phyloP scores from a whole-genome alignment of 2,888 invertebrate species.

The Sarcophaga variegata region DNA sequence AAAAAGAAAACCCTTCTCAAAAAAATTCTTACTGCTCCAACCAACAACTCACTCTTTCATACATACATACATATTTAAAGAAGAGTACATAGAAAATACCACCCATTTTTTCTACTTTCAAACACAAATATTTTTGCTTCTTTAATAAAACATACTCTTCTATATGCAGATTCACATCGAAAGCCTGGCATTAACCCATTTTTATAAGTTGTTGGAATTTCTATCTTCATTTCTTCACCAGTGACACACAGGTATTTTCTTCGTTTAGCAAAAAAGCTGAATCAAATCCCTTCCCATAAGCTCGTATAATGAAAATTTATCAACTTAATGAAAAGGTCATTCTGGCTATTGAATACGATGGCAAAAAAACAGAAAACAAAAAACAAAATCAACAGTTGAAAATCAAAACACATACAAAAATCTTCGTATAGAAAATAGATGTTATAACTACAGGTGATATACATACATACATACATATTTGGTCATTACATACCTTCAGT shows the following conservation, averaged over 20 bases:
- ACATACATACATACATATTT: no score
- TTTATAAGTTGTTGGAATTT: conserved; percentile 49
- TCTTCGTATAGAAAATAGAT: no score
- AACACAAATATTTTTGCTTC: conserved; percentile 45
- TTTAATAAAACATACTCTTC: conserved; percentile 50
- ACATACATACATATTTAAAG: background rate
- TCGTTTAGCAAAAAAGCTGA: conserved; percentile 5
- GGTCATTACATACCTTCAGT: no score
- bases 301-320: conserved; percentile 35
- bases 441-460: no score
- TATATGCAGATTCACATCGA: conserved; percentile 43
- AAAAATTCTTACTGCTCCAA: conserved; percentile 48
- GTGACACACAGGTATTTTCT: conserved; percentile 36
- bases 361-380: background rate
- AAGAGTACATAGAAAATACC: background rate
- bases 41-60: background rate
- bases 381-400: background rate
- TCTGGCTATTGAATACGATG: background rate
- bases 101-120: conserved; percentile 21
- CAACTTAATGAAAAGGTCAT: conserved; percentile 45
- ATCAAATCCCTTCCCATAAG: conserved; percentile 40
- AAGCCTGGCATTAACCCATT: conserved; percentile 55
- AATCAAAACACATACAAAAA: no score
- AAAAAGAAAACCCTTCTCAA: conserved; percentile 9
- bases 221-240: conserved; percentile 11